Evolutionary conservation across 2,797 vertebrate species (phyloP), one percentile per base, ranked within the genome.

Genomic region (Gymnothorax javanicus): DNA sequence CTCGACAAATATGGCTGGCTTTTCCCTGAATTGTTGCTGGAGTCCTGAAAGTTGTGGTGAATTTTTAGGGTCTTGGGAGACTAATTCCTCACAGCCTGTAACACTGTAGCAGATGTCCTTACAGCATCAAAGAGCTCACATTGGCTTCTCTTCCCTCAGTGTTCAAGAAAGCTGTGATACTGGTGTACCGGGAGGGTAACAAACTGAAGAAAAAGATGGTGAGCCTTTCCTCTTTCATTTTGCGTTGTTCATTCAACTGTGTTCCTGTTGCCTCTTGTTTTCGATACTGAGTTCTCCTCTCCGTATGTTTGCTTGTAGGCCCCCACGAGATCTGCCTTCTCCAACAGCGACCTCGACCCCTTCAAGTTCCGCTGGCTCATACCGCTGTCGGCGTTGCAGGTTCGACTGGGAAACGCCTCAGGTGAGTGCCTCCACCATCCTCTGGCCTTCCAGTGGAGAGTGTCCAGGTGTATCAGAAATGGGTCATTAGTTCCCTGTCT

Each of bases 341-440:
- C 86, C 91, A 93, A 95, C 2, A 94, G 95, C 54, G 98, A 98
- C 92, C 90, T 96, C 93, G 97, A 99, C 90, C 96, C 96, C 0
- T 98, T 98, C 93, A 98, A 98, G 93, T 99, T 99, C 93, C 97
- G 97, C 87, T 99, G 98, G 97, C 90, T 99, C 86, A 97, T 99
- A 93, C 98, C 98, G 86, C 95, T 97, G 89, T 97, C 97, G 0
- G 97, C 97, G 0, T 95, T 98, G 87, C 98, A 98, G 88, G 96
- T 99, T 90, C 91, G 97, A 89, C 93, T 97, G 83, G 96, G 96
- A 86, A 96, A 95, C 91, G 86, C 96, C 90, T 93, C 97, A 97
- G 98, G 98, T 99, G 90, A 94, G 94, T 90, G 85, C 27, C 57
- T 62, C 56, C 33, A 20, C 20, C n/a, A 77, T 12, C n/a, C 23